Evolutionary conservation across 1,140 invertebrate species (phyloP).

Genomic region (Pachypeltis micranthus): DNA sequence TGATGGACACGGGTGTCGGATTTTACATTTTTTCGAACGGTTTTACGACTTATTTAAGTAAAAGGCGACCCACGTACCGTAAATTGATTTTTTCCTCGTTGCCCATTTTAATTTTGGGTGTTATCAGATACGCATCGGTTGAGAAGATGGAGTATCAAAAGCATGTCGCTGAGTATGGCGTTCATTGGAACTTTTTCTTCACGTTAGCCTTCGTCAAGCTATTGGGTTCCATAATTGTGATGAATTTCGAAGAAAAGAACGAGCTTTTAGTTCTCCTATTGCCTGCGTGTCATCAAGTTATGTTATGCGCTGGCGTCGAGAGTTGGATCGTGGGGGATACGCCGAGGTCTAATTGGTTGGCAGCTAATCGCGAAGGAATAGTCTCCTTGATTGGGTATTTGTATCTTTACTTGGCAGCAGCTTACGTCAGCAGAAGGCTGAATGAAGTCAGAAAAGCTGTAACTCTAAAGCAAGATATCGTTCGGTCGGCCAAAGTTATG

Average conservation of each 20-base stretch:
- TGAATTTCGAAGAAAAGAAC: conserved; percentile 37
- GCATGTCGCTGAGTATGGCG: conserved; percentile 82
- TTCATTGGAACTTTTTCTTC: conserved; percentile 96
- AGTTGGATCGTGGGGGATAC: conserved; percentile 56
- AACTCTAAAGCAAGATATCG: conserved; percentile 24
- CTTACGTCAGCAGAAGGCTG: conserved; percentile 52
- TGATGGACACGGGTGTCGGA: conserved; percentile 93
- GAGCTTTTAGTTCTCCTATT: conserved; percentile 41
- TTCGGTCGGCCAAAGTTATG: conserved; percentile 32
- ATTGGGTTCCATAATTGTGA: conserved; percentile 46
- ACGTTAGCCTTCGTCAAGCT: conserved; percentile 76
- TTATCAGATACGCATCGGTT: conserved; percentile 50
- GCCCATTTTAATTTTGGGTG: conserved; percentile 56
- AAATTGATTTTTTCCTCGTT: conserved; percentile 29
- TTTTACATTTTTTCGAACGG: conserved; percentile 79
- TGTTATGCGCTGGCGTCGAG: conserved; percentile 48
- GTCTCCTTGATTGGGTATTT: conserved; percentile 73
- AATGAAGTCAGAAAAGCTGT: conserved; percentile 30
- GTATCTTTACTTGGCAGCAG: conserved; percentile 62
- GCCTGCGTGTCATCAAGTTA: conserved; percentile 54
- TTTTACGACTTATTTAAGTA: conserved; percentile 33
- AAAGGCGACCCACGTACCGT: conserved; percentile 13
- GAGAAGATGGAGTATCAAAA: conserved; percentile 66
- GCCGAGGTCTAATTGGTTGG: conserved; percentile 47
- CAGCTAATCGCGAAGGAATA: conserved; percentile 83